Evolutionary conservation across 1,140 invertebrate species (phyloP).

Genomic region (Panagrolaimus sp.): DNA sequence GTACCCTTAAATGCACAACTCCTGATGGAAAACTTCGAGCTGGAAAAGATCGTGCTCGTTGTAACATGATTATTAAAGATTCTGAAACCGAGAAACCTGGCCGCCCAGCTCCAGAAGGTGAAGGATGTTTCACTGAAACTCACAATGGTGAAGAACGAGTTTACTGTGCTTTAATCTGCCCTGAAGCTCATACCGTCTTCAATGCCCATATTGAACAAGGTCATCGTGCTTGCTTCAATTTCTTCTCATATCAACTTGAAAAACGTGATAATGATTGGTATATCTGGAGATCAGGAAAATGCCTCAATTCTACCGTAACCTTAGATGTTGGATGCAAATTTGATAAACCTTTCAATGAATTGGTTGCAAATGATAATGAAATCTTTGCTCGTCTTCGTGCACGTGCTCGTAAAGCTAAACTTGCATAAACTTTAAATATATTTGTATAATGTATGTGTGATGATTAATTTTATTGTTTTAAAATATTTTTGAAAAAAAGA

Average conservation of each 20-base stretch:
- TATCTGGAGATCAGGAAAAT: conserved; percentile 55
- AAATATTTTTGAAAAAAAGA: no score
- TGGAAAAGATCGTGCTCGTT: conserved; percentile 46
- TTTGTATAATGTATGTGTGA: no score
- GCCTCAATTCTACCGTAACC: conserved; percentile 51
- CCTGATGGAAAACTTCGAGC: conserved; percentile 52
- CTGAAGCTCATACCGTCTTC: conserved; percentile 57
- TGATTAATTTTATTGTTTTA: no score
- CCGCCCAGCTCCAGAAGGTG: conserved; percentile 50
- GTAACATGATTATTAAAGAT: conserved; percentile 56
- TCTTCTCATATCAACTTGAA: conserved; percentile 55
- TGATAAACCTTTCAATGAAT: conserved; percentile 57
- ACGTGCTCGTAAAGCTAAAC: conserved; percentile 29
- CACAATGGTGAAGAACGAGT: conserved; percentile 54
- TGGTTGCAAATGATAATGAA: conserved; percentile 55
- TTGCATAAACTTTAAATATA: conserved; percentile 17
- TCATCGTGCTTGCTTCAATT: conserved; percentile 55
- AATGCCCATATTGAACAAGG: conserved; percentile 54
- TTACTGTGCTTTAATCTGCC: conserved; percentile 56
- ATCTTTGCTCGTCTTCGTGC: conserved; percentile 49
- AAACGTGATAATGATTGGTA: conserved; percentile 42
- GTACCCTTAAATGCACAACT: conserved; percentile 53
- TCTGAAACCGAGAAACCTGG: conserved; percentile 45
- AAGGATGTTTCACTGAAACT: conserved; percentile 54
- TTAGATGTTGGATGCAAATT: conserved; percentile 57